Percentiles rank a stretch among this genome's conserved stretches.
phyloP scores from a whole-genome alignment of 1,140 invertebrate species.

The Lepeophtheirus salmonis region DNA sequence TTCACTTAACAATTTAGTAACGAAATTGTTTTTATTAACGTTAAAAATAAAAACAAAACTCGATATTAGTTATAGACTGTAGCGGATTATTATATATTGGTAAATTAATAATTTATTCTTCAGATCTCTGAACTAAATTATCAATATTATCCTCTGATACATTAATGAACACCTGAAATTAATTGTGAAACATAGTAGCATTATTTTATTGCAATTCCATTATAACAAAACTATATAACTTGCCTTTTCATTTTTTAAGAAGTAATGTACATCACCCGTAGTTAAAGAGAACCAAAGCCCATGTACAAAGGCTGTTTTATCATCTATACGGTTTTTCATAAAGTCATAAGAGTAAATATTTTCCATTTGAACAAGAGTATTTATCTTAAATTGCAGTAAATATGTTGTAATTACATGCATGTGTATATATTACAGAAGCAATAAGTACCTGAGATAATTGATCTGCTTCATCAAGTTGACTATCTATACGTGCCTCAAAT shows the following conservation, averaged over 20 bases:
- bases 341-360: background rate
- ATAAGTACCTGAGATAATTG: background rate
- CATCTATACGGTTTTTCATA: background rate
- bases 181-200: too few species aligned
- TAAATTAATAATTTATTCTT: background rate
- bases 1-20: too few species aligned
- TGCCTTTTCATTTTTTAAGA: background rate
- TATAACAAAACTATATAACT: too few species aligned
- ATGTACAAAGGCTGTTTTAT: background rate
- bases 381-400: background rate
- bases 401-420: too few species aligned
- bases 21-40: too few species aligned
- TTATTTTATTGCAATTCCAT: too few species aligned
- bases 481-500: background rate
- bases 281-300: background rate
- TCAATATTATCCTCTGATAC: background rate
- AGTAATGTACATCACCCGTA: background rate
- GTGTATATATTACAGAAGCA: too few species aligned
- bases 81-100: too few species aligned
- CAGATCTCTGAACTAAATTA: background rate
- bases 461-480: background rate
- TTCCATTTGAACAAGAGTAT: background rate
- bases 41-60: too few species aligned
- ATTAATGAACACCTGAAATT: background rate
- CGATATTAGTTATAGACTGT: too few species aligned